These are phyloP conservation scores for Serinus canaria DNA, from an alignment of 2,113 vertebrate genomes.

Conservation along the genomic window DNA sequence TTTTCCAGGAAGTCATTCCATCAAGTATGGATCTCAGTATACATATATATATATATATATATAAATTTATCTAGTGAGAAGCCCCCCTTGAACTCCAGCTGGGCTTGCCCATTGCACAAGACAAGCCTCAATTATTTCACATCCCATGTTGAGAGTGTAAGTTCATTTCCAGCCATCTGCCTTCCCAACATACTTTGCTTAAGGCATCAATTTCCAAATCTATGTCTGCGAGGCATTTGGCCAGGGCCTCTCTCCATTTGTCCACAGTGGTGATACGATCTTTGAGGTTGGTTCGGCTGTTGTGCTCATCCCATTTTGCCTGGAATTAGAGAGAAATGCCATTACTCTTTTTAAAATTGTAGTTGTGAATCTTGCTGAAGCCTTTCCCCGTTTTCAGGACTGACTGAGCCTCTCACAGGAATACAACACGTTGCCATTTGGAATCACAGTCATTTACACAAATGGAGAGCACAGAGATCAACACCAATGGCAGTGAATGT, in stretches of 20 bases:
- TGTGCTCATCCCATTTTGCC: constrained; percentile 86
- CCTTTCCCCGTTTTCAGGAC: background rate
- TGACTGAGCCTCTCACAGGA: background rate
- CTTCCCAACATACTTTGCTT: constrained; percentile 57
- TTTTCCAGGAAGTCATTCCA: background rate
- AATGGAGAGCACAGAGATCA: background rate
- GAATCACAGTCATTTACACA: too few species aligned
- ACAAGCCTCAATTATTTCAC: background rate
- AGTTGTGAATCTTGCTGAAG: background rate
- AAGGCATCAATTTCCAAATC: constrained; percentile 87
- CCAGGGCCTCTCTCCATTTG: constrained; percentile 84
- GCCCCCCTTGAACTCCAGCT: background rate
- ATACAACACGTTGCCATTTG: fast-evolving
- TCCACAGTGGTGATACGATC: constrained; percentile 80
- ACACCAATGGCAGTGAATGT: fast-evolving
- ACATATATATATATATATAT: background rate
- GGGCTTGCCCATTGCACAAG: background rate
- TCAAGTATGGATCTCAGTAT: background rate
- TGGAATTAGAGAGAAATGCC: constrained; percentile 47
- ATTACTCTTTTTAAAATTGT: background rate
- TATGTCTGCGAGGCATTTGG: constrained; percentile 78
- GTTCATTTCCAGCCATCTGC: constrained; percentile 38
- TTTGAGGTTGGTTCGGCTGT: constrained; percentile 77
- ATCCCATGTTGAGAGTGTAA: background rate
- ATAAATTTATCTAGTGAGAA: background rate